Percentiles rank a stretch among this genome's conserved stretches.
These are phyloP conservation scores for Caracal caracal DNA, from an alignment of 2,113 vertebrate species.

Conservation along the genomic window DNA sequence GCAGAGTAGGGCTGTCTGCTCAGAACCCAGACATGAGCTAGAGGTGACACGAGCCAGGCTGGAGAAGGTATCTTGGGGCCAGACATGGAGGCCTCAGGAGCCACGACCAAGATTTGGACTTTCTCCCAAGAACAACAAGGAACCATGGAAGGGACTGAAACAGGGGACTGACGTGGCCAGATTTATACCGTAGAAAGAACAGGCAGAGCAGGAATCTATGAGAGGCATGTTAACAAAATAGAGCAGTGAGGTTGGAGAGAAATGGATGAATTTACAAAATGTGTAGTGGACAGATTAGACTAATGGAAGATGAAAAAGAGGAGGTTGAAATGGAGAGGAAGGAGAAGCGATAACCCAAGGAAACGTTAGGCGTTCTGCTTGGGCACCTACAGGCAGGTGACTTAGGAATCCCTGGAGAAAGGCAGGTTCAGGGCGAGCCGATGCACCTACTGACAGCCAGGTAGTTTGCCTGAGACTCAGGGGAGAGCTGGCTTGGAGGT, in stretches of 20 bases:
- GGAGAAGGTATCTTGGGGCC: background rate
- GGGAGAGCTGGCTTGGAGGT: background rate
- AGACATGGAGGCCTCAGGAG: background rate
- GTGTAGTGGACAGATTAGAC: background rate
- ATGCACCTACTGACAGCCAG: too few relatives aligned
- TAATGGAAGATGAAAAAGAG: background rate
- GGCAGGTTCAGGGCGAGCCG: background rate
- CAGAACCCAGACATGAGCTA: background rate
- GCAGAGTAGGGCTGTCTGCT: background rate
- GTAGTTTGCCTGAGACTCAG: background rate
- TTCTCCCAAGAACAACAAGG: background rate
- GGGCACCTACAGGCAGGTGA: background rate
- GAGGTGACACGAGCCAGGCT: background rate
- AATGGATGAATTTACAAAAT: background rate
- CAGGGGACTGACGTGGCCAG: background rate
- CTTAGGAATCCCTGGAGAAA: background rate
- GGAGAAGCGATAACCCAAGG: background rate
- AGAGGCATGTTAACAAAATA: background rate
- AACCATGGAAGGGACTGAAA: background rate
- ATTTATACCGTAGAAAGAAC: background rate
- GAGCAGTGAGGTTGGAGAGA: background rate
- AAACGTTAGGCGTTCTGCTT: background rate
- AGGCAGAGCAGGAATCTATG: background rate
- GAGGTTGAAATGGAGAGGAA: background rate
- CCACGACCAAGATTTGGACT: background rate